Evolutionary conservation across 2,888 invertebrate species (phyloP).

Genomic region (Parnassius mnemosyne): DNA sequence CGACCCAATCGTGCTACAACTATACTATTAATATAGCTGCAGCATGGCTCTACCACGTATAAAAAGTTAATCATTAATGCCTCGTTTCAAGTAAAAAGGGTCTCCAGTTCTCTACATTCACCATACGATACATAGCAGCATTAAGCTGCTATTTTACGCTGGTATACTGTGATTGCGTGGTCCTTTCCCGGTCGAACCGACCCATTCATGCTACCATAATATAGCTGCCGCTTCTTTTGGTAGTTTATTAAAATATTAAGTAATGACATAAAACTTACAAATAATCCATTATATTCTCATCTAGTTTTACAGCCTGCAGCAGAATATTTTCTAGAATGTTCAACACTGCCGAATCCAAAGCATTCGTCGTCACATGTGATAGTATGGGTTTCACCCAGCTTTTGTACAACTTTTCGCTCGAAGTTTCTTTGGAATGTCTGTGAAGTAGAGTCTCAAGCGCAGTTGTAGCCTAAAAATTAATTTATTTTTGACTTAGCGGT

Average conservation of each 20-base stretch:
- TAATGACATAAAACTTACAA: conserved; percentile 45
- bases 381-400: conserved; percentile 47
- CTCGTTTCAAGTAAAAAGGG: no score
- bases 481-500: neutral
- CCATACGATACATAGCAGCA: no score
- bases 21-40: no score
- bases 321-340: conserved; percentile 49
- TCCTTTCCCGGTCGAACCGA: no score
- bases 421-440: conserved; percentile 35
- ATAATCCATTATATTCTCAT: conserved; percentile 41
- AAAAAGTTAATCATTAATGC: no score
- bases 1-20: no score
- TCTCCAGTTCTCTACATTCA: no score
- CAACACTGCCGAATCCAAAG: conserved; percentile 40
- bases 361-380: conserved; percentile 29
- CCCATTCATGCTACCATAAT: no score
- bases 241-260: neutral
- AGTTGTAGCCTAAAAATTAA: conserved; percentile 43
- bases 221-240: no score
- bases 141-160: no score
- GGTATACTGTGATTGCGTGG: no score
- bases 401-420: conserved; percentile 31
- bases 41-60: no score
- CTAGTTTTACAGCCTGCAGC: conserved; percentile 42
- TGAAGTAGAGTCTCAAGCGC: conserved; percentile 49